Base-by-base conservation (phyloP, 1,140 invertebrate genomes). In the Kradibia gibbosae region DNA sequence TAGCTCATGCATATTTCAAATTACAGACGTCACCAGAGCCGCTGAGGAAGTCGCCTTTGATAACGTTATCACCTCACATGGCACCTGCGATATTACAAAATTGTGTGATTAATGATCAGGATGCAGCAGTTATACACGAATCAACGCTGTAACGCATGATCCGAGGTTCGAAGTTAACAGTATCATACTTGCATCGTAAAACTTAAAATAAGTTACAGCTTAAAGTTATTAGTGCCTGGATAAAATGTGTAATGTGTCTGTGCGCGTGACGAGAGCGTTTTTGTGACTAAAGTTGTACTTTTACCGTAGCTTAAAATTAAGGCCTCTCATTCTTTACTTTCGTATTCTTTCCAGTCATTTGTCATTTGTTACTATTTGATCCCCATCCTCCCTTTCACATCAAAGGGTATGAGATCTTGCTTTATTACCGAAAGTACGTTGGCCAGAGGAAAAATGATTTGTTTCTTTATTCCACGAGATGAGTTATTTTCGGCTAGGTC, bases 61-160 rank as follows among this genome's bases (percentile, higher is more conserved):
- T 90, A 62, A 90, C 89, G 3, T 72, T 91, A 45, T 88, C 85
- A 31, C 88, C 89, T 1, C 86, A 88, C 36, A 82, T 85, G 75
- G 42, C 5, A 25, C n/a, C 70, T 20, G 15, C 86, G 39, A 88
- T 89, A 75, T 89, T 91, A 70, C 82, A 87, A 22, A 88, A 86
- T 82, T 25, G 48, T 8, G 7, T 48, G 34, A 34, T 76, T 1
- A 65, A 34, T 71, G 87, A 89, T 85, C 85, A 88, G 62, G 88
- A 90, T 50, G 85, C 88, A 71, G 82, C 86, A 45, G 86, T 91
- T 45, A 89, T 91, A 76, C 90, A 91, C 83, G 90, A 91, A 78
- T 91, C 90, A 17, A 91, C 90, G 28, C 89, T 91, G 88, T 91
- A 91, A 91, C 89, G 86, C 81, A 89, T 87, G 70, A 89, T 88